These are phyloP conservation scores for Chouioia cunea DNA, from an alignment of 2,888 invertebrate species.

Conservation along the genomic window DNA sequence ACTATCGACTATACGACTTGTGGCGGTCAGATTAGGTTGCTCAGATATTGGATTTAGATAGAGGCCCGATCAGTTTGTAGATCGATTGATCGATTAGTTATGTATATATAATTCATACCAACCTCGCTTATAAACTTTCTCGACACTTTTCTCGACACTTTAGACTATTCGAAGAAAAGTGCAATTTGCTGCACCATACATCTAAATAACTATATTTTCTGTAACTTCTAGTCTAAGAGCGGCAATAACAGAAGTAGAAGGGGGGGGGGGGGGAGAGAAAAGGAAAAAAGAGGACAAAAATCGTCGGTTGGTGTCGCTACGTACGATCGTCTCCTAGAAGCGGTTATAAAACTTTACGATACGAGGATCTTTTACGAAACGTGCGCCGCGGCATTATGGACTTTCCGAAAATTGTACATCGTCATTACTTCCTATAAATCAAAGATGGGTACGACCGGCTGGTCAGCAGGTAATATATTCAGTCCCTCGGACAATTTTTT, in stretches of 20 bases:
- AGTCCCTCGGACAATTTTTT: constrained; percentile 2
- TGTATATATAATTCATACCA: background rate
- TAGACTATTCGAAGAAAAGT: constrained; percentile 28
- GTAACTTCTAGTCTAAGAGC: constrained; percentile 8
- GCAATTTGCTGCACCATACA: constrained; percentile 29
- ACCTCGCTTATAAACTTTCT: constrained; percentile 21
- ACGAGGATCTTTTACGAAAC: constrained; percentile 26
- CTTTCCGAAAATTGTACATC: constrained; percentile 43
- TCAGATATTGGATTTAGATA: constrained; percentile 66
- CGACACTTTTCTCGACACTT: constrained; percentile 28
- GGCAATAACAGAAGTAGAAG: background rate
- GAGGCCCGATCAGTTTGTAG: constrained; percentile 52
- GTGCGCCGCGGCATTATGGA: constrained; percentile 23
- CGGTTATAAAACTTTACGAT: constrained; percentile 48
- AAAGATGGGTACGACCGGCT: constrained; percentile 25
- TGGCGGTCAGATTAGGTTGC: constrained; percentile 55
- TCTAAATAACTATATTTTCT: constrained; percentile 41
- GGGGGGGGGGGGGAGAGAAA: background rate
- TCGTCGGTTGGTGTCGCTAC: too few relatives aligned
- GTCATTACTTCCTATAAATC: constrained; percentile 45
- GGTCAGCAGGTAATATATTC: constrained; percentile 20
- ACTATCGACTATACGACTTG: constrained; percentile 53
- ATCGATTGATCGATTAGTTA: constrained; percentile 52
- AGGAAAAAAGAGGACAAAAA: background rate
- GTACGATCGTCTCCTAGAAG: constrained; percentile 29